phyloP scores from a whole-genome alignment of 2,888 invertebrate genomes.

The Elysia crispata region DNA sequence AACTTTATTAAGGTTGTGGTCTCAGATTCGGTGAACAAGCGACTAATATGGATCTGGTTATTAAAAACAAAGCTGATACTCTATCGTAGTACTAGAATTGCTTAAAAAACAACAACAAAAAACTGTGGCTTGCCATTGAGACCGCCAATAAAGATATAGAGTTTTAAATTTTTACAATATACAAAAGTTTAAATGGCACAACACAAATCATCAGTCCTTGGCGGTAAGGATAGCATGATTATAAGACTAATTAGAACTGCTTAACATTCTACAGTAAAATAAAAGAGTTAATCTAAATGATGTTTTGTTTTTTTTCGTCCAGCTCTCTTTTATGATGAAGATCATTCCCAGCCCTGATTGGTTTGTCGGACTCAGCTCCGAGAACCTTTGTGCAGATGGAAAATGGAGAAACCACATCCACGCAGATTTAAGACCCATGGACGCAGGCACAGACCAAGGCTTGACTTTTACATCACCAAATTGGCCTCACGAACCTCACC shows the following conservation, averaged over 20 bases:
- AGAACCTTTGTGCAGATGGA: slow-evolving; percentile 92
- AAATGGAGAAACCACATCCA: slow-evolving; percentile 94
- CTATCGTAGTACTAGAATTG: too few relatives aligned
- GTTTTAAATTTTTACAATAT: too few relatives aligned
- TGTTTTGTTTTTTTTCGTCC: slow-evolving; percentile 53
- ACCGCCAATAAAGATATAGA: too few relatives aligned
- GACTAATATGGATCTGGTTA: too few relatives aligned
- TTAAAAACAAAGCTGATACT: too few relatives aligned
- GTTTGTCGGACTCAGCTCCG: slow-evolving; percentile 93
- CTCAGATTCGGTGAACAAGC: too few relatives aligned
- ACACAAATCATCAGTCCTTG: not conserved
- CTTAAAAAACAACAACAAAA: too few relatives aligned
- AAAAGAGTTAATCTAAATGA: not conserved
- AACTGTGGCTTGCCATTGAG: too few relatives aligned
- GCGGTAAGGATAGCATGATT: not conserved
- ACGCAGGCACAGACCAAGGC: slow-evolving; percentile 96
- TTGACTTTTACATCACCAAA: slow-evolving; percentile 97
- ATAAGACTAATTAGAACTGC: not conserved
- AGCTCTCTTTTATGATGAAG: slow-evolving; percentile 93
- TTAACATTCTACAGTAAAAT: not conserved
- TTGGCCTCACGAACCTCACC: slow-evolving; percentile 94
- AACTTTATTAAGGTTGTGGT: too few relatives aligned
- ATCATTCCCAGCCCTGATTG: slow-evolving; percentile 96
- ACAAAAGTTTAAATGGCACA: not conserved
- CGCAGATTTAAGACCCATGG: slow-evolving; percentile 93